Evolutionary conservation across 2,113 vertebrate genomes (phyloP), one percentile per base, ranked within the genome.

Genomic region (Tragelaphus buxtoni): DNA sequence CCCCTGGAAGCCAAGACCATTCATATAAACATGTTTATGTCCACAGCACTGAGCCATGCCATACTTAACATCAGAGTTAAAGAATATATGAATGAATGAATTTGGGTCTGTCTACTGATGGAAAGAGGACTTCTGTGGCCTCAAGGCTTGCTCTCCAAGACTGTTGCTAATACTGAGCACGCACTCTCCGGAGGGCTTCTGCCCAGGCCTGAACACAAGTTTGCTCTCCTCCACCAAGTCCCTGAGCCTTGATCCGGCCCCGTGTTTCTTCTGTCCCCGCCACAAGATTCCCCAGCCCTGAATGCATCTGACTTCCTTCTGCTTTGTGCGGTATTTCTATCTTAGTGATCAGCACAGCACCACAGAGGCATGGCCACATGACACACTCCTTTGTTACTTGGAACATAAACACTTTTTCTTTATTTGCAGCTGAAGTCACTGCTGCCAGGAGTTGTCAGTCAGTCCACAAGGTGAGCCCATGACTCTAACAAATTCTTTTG

Each of bases 391-490:
- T 83, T 88, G 55, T 88, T 74, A 53, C 51, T 63, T 79, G 49
- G 28, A 79, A 13, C 39, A n/a, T 35, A 22, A 85, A 47, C 9
- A 10, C 9, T 35, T 91, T 85, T 88, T 60, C 83, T 95, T 91
- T 85, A 85, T 94, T 95, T 90, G 74, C n/a, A 76, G 53, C 39
- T 90, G 51, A 91, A 72, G 84, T 97, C 90, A 91, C 49, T 69
- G 30, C 60, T 81, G 42, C 58, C 49, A 60, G 74, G 79, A 82
- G 61, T 82, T 91, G 47, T 88, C 65, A 72, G 39, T 63, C 88
- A 88, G 7, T 95, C 87, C 82, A 53, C 47, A 87, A 86, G 76
- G 58, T 74, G 39, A 94, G 45, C 56, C 39, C 14, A 30, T 79
- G 88, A 96, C 76, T 56, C 53, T 88, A 56, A 30, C 49, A 96